Evolutionary conservation across 2,113 vertebrate species (phyloP).

Genomic region (Lampris incognitus): DNA sequence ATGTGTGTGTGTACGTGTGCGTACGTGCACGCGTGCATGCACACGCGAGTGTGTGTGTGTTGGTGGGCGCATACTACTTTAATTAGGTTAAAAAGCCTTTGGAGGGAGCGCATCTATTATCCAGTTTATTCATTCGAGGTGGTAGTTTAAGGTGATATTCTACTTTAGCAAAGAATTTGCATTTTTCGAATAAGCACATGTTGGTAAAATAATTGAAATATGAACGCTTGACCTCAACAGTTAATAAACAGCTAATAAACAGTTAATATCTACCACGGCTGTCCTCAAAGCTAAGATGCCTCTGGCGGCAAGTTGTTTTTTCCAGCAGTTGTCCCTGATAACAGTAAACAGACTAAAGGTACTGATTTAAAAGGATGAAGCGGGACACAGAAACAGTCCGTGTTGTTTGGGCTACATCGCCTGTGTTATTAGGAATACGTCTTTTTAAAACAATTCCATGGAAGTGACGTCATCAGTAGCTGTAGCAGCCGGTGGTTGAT

Average conservation of each 20-base stretch:
- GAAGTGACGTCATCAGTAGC: neutral
- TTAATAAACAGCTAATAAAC: neutral
- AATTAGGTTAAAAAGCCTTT: neutral
- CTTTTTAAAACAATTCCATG: neutral
- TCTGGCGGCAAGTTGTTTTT: conserved; percentile 7
- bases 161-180: neutral
- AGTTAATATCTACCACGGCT: neutral
- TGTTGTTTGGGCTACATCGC: neutral
- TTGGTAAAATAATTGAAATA: too few species aligned
- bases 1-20: too few species aligned
- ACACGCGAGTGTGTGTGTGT: neutral
- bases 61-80: conserved; percentile 4
- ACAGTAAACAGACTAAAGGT: neutral
- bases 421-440: neutral
- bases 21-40: too few species aligned
- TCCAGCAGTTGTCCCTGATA: neutral
- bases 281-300: neutral
- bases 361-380: neutral
- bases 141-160: neutral
- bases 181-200: neutral
- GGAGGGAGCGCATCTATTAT: conserved; percentile 16
- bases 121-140: conserved; percentile 6
- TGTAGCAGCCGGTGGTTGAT: neutral
- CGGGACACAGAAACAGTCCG: neutral
- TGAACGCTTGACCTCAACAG: too few species aligned